These are phyloP conservation scores for Aporophyla lueneburgensis DNA, from an alignment of 2,888 invertebrate genomes.

Conservation along the genomic window DNA sequence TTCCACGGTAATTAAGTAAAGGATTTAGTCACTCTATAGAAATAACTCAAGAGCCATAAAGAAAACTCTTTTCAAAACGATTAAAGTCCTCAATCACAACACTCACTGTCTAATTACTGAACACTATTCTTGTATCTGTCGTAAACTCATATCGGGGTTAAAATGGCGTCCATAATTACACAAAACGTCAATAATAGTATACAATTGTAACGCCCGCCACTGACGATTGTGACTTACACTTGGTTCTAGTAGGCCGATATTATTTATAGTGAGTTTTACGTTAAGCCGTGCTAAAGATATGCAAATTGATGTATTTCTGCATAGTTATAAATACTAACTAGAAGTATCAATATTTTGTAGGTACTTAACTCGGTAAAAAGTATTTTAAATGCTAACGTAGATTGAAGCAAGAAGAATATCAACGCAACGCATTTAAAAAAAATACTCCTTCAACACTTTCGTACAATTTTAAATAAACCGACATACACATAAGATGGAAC, in stretches of 20 bases:
- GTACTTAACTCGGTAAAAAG: neutral
- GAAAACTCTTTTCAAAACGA: constrained; percentile 10
- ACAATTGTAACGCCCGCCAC: constrained; percentile 43
- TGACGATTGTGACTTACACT: constrained; percentile 2
- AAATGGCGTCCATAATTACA: constrained; percentile 45
- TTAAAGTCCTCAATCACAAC: neutral
- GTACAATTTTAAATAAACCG: neutral
- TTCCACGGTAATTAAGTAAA: no score
- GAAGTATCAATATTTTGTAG: no score
- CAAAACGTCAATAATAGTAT: constrained; percentile 55
- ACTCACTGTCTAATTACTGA: constrained; percentile 10
- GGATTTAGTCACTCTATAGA: no score
- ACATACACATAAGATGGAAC: no score
- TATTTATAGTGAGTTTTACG: neutral
- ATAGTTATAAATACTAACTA: neutral
- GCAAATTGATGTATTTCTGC: neutral
- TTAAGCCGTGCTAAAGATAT: neutral
- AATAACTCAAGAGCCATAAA: neutral
- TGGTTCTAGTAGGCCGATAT: constrained; percentile 6
- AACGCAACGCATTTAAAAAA: neutral
- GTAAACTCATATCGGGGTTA: constrained; percentile 34
- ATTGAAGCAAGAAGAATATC: no score
- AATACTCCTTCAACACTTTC: neutral
- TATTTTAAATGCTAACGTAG: neutral
- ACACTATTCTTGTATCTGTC: constrained; percentile 35